Conservation (phyloP, 2,888 invertebrate genomes). For the Branchellion lobata region DNA sequence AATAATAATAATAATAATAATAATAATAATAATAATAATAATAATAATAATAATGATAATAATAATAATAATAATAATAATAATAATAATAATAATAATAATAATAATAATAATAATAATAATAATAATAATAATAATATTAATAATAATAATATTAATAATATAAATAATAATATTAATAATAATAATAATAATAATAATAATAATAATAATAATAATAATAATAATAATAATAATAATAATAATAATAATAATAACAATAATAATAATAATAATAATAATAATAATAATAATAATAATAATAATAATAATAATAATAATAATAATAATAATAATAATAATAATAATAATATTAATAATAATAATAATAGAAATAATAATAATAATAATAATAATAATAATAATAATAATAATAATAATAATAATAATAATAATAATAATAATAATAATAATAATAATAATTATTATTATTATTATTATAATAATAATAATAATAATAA, state of each 20-base stretch:
- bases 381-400: neutral
- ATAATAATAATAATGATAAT: neutral
- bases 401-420: no score
- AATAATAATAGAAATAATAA: neutral
- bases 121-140: neutral
- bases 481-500: no score
- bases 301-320: neutral
- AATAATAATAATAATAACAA: constrained; percentile 1
- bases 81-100: neutral
- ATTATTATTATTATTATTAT: no score
- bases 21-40: neutral
- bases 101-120: neutral
- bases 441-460: no score
- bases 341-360: neutral
- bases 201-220: constrained; percentile 36
- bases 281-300: neutral
- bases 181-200: constrained; percentile 31
- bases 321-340: neutral
- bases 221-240: constrained; percentile 38
- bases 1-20: constrained; percentile 3
- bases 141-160: constrained; percentile 39
- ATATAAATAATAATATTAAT: constrained; percentile 28
- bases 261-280: neutral
- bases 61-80: neutral
- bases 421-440: no score